Conservation (phyloP, 2,797 vertebrate genomes). For the Hypotaenidia okinawae region DNA sequence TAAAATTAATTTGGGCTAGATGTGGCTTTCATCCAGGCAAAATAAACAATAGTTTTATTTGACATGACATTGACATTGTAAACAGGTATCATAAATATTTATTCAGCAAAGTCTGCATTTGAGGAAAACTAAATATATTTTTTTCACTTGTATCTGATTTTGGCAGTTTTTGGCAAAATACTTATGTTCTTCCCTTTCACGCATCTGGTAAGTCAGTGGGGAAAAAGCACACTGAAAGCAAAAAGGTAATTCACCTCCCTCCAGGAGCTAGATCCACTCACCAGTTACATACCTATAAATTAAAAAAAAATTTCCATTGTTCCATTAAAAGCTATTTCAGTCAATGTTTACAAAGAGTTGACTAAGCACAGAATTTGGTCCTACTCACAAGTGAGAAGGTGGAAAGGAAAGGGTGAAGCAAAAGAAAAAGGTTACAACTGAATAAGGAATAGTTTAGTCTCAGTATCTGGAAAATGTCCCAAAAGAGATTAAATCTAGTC, state of each 20-base stretch:
- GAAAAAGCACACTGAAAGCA: background rate
- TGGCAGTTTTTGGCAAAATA: background rate
- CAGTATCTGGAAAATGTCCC: background rate
- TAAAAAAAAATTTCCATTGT: background rate
- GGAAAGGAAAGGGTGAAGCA: background rate
- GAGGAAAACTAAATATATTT: background rate
- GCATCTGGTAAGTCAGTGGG: background rate
- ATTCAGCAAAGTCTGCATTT: background rate
- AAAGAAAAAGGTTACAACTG: background rate
- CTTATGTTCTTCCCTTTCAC: background rate
- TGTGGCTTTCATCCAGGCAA: slow-evolving; percentile 12
- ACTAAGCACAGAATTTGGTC: background rate
- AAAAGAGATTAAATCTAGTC: background rate
- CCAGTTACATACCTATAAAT: background rate
- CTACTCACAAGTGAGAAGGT: background rate
- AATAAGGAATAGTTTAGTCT: background rate
- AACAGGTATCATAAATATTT: slow-evolving; percentile 13
- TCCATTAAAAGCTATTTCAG: background rate
- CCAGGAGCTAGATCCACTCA: background rate
- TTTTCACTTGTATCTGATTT: background rate
- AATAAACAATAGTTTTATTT: slow-evolving; percentile 26
- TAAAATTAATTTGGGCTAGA: background rate
- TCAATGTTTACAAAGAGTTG: background rate
- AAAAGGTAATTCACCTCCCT: background rate
- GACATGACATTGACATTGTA: background rate